These are phyloP conservation scores for Ifrita kowaldi DNA, from an alignment of 2,113 vertebrate genomes.

Conservation along the genomic window DNA sequence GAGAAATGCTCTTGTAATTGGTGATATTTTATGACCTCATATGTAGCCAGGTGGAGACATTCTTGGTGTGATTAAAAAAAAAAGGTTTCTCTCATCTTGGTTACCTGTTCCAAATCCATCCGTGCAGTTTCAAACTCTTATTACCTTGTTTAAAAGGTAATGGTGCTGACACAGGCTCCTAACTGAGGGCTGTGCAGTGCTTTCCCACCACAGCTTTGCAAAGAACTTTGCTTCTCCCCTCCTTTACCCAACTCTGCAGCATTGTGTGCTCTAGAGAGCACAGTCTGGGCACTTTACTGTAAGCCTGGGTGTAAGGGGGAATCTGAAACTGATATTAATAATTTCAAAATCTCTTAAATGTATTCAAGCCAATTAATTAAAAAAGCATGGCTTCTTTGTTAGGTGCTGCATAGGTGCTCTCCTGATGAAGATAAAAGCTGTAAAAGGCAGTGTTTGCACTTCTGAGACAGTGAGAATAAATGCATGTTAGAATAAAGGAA, in stretches of 20 bases:
- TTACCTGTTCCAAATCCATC: constrained; percentile 1
- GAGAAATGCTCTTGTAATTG: constrained; percentile 34
- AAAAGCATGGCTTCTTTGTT: background rate
- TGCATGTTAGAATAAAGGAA: background rate
- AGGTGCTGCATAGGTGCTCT: background rate
- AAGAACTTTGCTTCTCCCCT: background rate
- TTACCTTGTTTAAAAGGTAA: background rate
- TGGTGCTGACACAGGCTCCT: background rate
- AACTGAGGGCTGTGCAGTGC: background rate
- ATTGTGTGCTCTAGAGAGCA: background rate
- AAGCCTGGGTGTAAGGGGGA: background rate
- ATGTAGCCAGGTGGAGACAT: constrained; percentile 18
- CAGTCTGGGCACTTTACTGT: background rate
- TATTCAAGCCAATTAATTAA: background rate
- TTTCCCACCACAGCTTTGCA: background rate
- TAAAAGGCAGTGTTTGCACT: background rate
- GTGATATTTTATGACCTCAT: constrained; percentile 45
- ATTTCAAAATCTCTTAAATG: background rate
- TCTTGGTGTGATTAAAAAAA: background rate
- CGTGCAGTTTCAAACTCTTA: background rate
- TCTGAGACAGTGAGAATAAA: background rate
- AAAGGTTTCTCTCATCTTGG: background rate
- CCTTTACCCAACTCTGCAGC: background rate
- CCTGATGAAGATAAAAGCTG: background rate
- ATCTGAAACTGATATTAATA: background rate